Percentiles rank a stretch among this genome's conserved stretches.
phyloP scores from a whole-genome alignment of 1,140 invertebrate genomes.

The Drosophila nannoptera region DNA sequence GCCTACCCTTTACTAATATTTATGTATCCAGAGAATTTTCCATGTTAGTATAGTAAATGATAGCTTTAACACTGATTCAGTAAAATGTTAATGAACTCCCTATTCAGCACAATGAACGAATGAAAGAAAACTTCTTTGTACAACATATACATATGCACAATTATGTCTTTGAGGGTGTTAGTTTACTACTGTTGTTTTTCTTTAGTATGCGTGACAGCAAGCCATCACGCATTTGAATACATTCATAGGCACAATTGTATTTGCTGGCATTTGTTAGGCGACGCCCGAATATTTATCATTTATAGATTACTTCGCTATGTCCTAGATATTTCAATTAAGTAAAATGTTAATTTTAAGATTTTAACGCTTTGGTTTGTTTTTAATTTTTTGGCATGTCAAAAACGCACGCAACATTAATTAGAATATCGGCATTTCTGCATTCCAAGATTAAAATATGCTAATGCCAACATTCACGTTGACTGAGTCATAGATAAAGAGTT shows the following conservation, averaged over 20 bases:
- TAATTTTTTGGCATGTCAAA: neutral
- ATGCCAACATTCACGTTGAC: neutral
- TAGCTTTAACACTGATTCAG: constrained; percentile 6
- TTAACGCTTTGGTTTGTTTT: neutral
- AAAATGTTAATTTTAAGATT: neutral
- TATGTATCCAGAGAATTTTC: neutral
- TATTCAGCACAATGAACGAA: constrained; percentile 3
- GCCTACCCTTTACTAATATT: neutral
- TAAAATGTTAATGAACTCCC: constrained; percentile 24
- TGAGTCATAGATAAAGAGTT: constrained; percentile 35
- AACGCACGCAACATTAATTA: neutral
- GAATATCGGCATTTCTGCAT: neutral
- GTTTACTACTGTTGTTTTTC: constrained; percentile 10
- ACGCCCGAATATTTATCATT: constrained; percentile 27
- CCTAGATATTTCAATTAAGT: neutral
- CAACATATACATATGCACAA: constrained; percentile 8
- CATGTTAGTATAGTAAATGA: neutral
- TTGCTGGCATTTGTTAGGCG: constrained; percentile 23
- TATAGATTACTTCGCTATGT: neutral
- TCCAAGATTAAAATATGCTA: neutral
- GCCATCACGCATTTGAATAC: constrained; percentile 12
- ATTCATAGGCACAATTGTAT: constrained; percentile 5
- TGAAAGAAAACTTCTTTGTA: constrained; percentile 7
- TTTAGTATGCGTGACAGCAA: constrained; percentile 20
- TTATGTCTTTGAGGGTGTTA: neutral